These are phyloP conservation scores for Pachliopta kotzebuea DNA, from an alignment of 2,888 invertebrate genomes.

Conservation along the genomic window DNA sequence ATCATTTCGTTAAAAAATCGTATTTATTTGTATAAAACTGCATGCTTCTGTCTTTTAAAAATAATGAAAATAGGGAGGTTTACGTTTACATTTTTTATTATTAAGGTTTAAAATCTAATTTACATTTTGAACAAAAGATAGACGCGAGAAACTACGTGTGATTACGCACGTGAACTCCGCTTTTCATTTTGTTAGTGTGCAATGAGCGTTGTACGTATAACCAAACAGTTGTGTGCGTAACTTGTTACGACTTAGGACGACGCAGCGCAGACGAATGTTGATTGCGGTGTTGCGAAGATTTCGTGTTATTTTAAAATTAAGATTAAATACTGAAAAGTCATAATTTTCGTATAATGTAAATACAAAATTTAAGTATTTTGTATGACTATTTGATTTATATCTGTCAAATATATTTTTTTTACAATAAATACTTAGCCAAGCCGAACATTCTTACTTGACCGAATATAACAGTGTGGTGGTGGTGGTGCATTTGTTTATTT, in stretches of 20 bases:
- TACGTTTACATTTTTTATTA: background rate
- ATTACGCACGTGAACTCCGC: slow-evolving; percentile 31
- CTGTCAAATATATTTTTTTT: slow-evolving; percentile 35
- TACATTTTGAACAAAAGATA: background rate
- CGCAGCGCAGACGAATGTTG: slow-evolving; percentile 37
- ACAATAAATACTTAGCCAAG: slow-evolving; percentile 30
- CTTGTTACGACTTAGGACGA: slow-evolving; percentile 49
- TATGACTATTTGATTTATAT: slow-evolving; percentile 24
- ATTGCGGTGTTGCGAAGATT: slow-evolving; percentile 46
- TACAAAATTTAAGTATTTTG: slow-evolving; percentile 1
- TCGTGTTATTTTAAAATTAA: slow-evolving; percentile 37
- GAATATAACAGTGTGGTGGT: slow-evolving; percentile 43
- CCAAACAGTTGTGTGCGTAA: slow-evolving; percentile 35
- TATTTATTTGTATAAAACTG: background rate
- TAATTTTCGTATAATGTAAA: slow-evolving; percentile 8
- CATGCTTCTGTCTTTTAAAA: background rate
- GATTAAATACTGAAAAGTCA: slow-evolving; percentile 11
- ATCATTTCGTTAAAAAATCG: no score
- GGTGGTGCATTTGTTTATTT: slow-evolving; percentile 79
- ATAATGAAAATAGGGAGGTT: background rate
- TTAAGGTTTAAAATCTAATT: background rate
- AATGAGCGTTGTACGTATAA: slow-evolving; percentile 18
- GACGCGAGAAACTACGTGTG: slow-evolving; percentile 27
- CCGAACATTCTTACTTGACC: slow-evolving; percentile 41
- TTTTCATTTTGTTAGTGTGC: slow-evolving; percentile 35